A percentile compares a stretch with the other conserved stretches of the same genome.
phyloP scores from a whole-genome alignment of 2,888 invertebrate genomes.

The Perdita meconis region DNA sequence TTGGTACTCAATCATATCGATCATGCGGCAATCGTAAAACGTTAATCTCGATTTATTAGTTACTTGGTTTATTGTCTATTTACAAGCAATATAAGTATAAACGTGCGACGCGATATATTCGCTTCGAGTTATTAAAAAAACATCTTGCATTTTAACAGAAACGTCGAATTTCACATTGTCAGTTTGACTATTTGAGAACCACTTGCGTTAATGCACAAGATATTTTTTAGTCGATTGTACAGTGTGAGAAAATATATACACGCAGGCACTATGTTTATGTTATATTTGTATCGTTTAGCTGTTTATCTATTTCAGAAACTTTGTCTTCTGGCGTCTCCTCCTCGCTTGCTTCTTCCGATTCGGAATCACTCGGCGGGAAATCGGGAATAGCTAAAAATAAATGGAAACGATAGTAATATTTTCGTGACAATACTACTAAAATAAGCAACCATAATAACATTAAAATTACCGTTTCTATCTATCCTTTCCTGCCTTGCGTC shows the following conservation, averaged over 20 bases:
- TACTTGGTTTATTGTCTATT: neutral
- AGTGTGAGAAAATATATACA: conserved; percentile 32
- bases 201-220: no score
- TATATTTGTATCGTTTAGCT: conserved; percentile 41
- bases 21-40: no score
- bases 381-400: conserved; percentile 76
- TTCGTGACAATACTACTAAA: no score
- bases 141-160: no score
- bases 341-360: conserved; percentile 52
- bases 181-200: no score
- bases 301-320: conserved; percentile 29
- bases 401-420: neutral
- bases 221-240: no score
- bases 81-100: conserved; percentile 15
- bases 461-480: conserved; percentile 74
- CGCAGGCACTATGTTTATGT: conserved; percentile 20
- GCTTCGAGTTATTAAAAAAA: conserved; percentile 26
- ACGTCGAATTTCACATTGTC: no score
- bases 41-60: no score
- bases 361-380: conserved; percentile 79
- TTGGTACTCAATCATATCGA: no score
- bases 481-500: conserved; percentile 86
- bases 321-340: neutral
- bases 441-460: neutral
- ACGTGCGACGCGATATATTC: neutral